Evolutionary conservation across 2,113 vertebrate genomes (phyloP).

Genomic region (Alligator sinensis): DNA sequence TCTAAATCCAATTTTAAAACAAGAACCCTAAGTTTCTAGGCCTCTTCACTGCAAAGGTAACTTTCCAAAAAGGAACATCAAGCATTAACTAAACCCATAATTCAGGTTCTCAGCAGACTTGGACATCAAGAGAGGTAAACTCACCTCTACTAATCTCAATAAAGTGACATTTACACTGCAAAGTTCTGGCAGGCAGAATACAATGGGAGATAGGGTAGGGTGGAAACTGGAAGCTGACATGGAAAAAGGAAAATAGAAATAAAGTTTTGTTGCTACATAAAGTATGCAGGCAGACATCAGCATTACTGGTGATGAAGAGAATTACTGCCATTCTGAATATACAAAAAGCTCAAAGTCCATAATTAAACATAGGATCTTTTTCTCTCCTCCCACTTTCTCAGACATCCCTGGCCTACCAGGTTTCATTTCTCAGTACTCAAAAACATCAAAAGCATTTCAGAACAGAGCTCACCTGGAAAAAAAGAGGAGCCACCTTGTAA

Average conservation of each 20-base stretch:
- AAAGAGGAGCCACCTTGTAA: background rate
- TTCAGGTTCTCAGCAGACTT: background rate
- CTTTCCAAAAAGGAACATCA: fast-evolving
- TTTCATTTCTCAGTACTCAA: background rate
- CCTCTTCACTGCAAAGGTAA: background rate
- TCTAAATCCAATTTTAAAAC: slow-evolving; percentile 3
- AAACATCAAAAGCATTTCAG: background rate
- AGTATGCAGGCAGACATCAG: background rate
- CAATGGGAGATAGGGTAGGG: background rate
- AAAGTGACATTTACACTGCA: background rate
- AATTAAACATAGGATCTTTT: background rate
- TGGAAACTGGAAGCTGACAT: background rate
- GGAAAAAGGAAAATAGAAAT: background rate
- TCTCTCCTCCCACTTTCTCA: background rate
- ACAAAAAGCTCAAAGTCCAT: background rate
- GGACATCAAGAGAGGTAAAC: background rate
- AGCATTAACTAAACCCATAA: background rate
- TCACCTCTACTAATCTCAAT: background rate
- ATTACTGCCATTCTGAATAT: background rate
- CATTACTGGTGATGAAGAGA: background rate
- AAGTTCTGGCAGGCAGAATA: background rate
- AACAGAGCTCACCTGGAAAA: background rate
- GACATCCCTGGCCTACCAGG: background rate
- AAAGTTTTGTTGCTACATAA: background rate
- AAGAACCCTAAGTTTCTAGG: background rate